These are phyloP conservation scores for Atta texana DNA, from an alignment of 1,140 invertebrate species.

Conservation along the genomic window DNA sequence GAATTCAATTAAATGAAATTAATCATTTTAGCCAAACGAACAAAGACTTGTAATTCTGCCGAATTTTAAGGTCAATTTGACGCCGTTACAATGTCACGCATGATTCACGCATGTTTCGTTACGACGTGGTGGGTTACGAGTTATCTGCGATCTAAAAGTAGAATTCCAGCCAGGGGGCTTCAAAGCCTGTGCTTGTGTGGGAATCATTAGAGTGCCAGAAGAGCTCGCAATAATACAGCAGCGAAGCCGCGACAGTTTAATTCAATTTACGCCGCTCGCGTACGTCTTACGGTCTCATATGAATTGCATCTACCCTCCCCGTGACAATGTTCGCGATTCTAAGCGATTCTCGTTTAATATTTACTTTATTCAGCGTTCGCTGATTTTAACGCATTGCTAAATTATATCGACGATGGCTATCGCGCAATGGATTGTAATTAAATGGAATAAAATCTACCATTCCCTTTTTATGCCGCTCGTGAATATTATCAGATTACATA, in stretches of 20 bases:
- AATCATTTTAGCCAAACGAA: conserved; percentile 1
- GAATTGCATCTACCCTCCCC: conserved; percentile 53
- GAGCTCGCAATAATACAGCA: conserved; percentile 3
- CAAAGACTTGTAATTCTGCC: not conserved
- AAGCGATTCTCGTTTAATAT: conserved; percentile 36
- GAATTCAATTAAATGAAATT: not conserved
- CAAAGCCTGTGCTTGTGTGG: conserved; percentile 63
- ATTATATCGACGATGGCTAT: conserved; percentile 21
- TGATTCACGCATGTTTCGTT: conserved; percentile 45
- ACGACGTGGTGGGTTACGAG: conserved; percentile 56
- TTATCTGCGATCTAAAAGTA: conserved; percentile 77
- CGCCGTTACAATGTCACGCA: not conserved
- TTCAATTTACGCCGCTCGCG: conserved; percentile 66
- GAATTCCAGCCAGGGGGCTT: conserved; percentile 71
- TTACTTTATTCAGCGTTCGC: not conserved
- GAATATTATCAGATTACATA: conserved; percentile 38
- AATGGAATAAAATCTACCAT: conserved; percentile 19
- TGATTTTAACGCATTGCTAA: conserved; percentile 12
- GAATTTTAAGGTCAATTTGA: conserved; percentile 60
- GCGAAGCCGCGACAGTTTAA: conserved; percentile 61
- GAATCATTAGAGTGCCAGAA: conserved; percentile 63
- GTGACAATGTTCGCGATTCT: conserved; percentile 18
- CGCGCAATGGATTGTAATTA: conserved; percentile 31
- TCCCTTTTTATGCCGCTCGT: conserved; percentile 4
- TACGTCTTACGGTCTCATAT: conserved; percentile 42